phyloP scores from a whole-genome alignment of 23 tunicate species.

The Styela clava region DNA sequence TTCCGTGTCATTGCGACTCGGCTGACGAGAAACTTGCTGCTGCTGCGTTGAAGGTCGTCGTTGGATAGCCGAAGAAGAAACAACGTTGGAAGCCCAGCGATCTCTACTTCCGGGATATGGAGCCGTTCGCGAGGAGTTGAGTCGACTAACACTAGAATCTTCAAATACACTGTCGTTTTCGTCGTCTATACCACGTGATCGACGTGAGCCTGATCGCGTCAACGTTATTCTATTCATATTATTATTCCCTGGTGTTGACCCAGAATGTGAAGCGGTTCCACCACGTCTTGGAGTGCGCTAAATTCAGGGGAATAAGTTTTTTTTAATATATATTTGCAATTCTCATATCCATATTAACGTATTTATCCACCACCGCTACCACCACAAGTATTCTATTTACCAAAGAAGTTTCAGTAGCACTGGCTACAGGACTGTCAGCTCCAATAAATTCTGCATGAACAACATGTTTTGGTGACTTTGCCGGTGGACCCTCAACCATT shows the following conservation, averaged over 20 bases:
- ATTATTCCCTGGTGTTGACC: not conserved
- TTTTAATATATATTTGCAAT: not conserved
- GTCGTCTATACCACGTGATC: not conserved
- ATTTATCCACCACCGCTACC: not conserved
- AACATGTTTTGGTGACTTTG: slow-evolving; percentile 2
- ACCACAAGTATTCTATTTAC: not conserved
- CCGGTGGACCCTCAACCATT: not conserved
- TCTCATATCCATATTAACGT: not conserved
- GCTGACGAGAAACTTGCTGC: not conserved
- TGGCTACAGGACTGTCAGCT: not conserved
- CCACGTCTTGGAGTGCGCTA: not conserved
- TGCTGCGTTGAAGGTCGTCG: not conserved
- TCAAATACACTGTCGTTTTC: slow-evolving; percentile 7
- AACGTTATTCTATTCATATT: not conserved
- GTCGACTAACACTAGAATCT: not conserved
- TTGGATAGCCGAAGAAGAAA: not conserved
- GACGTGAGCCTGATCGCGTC: not conserved
- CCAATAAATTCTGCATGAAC: not conserved
- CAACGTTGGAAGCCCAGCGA: slow-evolving; percentile 1
- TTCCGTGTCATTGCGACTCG: not conserved
- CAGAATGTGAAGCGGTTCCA: not conserved
- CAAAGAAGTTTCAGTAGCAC: not conserved
- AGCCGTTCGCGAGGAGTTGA: not conserved
- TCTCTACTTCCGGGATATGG: not conserved
- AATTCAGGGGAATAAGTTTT: not conserved